phyloP scores from a whole-genome alignment of 2,797 vertebrate species.

The Cossypha niveicapilla region DNA sequence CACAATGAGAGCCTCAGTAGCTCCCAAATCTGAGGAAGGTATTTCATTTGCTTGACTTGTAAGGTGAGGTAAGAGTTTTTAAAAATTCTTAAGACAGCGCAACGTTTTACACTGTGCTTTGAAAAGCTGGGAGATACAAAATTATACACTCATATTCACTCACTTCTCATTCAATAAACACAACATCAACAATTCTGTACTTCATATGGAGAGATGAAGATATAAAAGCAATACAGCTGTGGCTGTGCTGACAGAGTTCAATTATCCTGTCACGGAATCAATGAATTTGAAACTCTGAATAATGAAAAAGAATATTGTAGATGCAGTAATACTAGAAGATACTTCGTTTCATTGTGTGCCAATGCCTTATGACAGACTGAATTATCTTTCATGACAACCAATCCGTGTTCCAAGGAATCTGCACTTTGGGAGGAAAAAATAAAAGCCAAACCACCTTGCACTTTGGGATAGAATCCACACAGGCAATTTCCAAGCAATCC shows the following conservation, averaged over 20 bases:
- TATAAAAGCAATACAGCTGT: background rate
- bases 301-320: background rate
- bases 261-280: background rate
- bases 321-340: background rate
- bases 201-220: background rate
- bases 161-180: background rate
- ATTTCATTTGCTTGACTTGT: background rate
- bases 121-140: background rate
- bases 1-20: background rate
- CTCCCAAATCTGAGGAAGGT: background rate
- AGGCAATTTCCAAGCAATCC: background rate
- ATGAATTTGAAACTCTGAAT: background rate
- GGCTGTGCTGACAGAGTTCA: background rate
- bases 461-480: fast-evolving
- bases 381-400: background rate
- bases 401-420: background rate
- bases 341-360: background rate
- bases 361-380: background rate
- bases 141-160: background rate
- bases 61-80: background rate
- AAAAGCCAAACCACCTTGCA: background rate
- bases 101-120: background rate
- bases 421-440: background rate
- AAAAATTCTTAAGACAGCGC: background rate
- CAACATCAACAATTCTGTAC: background rate